Base-by-base conservation (phyloP, 2,888 invertebrate species). In the Oxycera nigricornis region DNA sequence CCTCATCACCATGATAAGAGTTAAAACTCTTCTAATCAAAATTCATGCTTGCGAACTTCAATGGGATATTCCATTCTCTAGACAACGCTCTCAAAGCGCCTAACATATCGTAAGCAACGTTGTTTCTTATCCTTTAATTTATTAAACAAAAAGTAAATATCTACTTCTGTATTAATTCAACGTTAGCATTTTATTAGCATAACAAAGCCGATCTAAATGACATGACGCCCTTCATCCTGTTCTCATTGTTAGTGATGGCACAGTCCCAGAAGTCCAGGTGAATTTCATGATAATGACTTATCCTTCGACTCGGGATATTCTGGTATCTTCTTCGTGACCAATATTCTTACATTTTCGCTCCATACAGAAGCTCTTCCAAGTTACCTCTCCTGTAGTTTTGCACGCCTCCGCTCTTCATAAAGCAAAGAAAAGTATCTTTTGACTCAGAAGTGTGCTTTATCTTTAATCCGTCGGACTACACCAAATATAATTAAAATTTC, bases 141-240 rank as follows among this genome's bases (percentile, higher is more conserved):
- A 70, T 70, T 70, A 70, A 52, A 70, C 70, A 70, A 55, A 70
- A 70, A 70, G 70, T 70, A 70, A 70, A 70, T 70, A 70, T 70
- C 55, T 52, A 31, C 35, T 52, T 55, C 70, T 52, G 70, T 70
- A 70, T 70, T 70, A 70, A 70, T 70, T 70, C 55, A 52, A 30
- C 70, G 70, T 70, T 70, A 70, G 70, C 70, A 70, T 70, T 70
- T 70, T 70, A 70, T 70, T 70, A 70, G 31, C 70, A 70, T 70
- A 70, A 70, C 70, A 70, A 70, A 70, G 70, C 70, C 70, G 70
- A 70, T 70, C 70, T 70, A 31, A 70, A 70, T 70, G 55, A 24
- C 41, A 65, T 14, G 39, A 26, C 65, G 65, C 41, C 30, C n/a
- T 22, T 24, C 65, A 65, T 65, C 65, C 26, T n/a, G n/a, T 65